Conservation (phyloP, 2,113 vertebrate genomes). For the Dicerorhinus sumatrensis region DNA sequence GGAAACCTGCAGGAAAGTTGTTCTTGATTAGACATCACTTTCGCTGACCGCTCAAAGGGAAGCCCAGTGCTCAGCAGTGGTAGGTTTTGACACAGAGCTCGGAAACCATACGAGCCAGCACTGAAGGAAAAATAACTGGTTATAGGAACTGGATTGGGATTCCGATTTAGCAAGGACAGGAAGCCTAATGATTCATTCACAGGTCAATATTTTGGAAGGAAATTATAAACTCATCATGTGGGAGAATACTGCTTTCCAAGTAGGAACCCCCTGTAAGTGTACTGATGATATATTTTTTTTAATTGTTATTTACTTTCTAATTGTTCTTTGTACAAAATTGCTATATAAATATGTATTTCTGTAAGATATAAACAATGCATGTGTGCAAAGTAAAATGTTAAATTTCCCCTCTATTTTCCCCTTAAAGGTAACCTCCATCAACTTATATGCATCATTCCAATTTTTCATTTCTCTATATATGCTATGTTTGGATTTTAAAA, state of each 20-base stretch:
- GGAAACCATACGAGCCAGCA: not conserved
- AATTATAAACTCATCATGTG: not conserved
- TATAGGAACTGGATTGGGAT: not conserved
- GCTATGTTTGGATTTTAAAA: not conserved
- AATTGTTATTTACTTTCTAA: not conserved
- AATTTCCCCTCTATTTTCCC: not conserved
- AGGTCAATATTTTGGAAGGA: not conserved
- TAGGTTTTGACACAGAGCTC: constrained; percentile 25
- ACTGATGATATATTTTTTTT: no score
- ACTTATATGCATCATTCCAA: not conserved
- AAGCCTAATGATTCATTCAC: not conserved
- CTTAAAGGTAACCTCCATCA: not conserved
- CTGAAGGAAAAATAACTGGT: not conserved
- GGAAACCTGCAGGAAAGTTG: constrained; percentile 66
- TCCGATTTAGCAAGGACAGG: not conserved
- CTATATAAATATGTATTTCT: not conserved
- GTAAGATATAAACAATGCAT: not conserved
- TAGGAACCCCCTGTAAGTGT: not conserved
- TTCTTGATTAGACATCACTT: constrained; percentile 74
- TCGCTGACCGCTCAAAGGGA: constrained; percentile 56
- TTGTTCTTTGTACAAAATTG: not conserved
- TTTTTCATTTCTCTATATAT: not conserved
- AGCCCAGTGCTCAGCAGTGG: constrained; percentile 32
- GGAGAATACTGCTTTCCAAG: not conserved
- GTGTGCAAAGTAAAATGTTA: not conserved